Evolutionary conservation across 2,888 invertebrate species (phyloP).

Genomic region (Glyphotaelius pellucidus): DNA sequence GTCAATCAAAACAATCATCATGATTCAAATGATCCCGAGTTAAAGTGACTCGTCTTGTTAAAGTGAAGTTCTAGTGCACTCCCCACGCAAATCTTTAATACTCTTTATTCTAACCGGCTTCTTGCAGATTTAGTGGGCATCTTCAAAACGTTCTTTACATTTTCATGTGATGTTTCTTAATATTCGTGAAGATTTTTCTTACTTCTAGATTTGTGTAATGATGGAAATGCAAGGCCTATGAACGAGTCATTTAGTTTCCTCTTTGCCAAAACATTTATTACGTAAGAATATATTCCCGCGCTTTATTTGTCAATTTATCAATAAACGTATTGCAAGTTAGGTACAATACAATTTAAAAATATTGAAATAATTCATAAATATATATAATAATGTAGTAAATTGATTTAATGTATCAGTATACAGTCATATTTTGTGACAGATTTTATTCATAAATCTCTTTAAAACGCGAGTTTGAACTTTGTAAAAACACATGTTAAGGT

Average conservation of each 20-base stretch:
- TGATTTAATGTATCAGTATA: neutral
- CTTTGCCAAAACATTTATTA: neutral
- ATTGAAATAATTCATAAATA: neutral
- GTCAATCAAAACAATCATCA: constrained; percentile 5
- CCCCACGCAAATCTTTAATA: neutral
- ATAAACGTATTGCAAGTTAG: neutral
- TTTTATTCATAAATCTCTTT: neutral
- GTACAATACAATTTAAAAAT: neutral
- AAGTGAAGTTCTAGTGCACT: neutral
- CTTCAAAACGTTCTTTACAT: neutral
- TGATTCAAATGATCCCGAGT: neutral
- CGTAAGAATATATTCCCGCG: neutral
- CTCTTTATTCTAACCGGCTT: neutral
- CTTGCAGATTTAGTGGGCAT: neutral
- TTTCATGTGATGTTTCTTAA: constrained; percentile 30
- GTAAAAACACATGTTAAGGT: neutral
- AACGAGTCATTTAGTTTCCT: neutral
- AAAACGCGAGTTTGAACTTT: neutral
- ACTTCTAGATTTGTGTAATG: neutral
- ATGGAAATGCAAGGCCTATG: neutral
- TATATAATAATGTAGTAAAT: neutral
- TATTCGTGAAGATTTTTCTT: constrained; percentile 9
- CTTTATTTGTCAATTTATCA: neutral
- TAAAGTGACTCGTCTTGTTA: neutral
- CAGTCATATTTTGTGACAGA: neutral